Base-by-base conservation (phyloP, 2,888 invertebrate genomes). In the Cosmopolites sordidus region DNA sequence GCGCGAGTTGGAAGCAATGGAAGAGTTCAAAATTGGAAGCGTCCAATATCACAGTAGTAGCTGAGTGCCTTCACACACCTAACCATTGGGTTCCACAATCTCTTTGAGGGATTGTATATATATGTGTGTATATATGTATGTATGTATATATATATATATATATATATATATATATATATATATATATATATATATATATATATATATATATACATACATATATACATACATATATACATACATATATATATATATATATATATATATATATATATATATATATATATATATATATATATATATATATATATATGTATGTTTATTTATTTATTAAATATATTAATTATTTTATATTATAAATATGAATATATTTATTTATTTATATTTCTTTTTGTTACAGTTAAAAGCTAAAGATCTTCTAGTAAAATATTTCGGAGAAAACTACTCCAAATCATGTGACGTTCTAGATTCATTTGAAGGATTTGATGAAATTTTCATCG, bases 401-500 rank as follows among this genome's bases (percentile, higher is more conserved):
- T 1, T 44, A 1, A 54, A 43, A 40, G 44, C 51, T 12, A 51
- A 42, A 12, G 38, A 48, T 18, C 16, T 58, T 14, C 37, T 58
- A 30, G 46, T 48, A 9, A 39, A 42, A 37, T 42, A 54, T 48
- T 58, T 43, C 42, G 54, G 54, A 42, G 37, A 51, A 17, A 42
- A 54, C 37, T 58, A 54, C 38, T 4, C 29, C 5, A 48, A 45
- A 14, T 8, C 15, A 5, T 39, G 27, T 4, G 43, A 39, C 2
- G 29, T 30, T 14, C 11, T 5, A 37, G 16, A 40, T 5, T 1
- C n/a, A 9, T 54, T 54, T 22, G 49, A 58, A 16, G 43, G 39
- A 2, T 58, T 58, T 38, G 58, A 58, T 30, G 58, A 58, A 39
- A 22, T 18, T 17, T 51, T 58, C 15, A 48, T 48, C 37, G 18